Conservation (phyloP, 2,888 invertebrate species). For the Malthinus seriepunctatus region DNA sequence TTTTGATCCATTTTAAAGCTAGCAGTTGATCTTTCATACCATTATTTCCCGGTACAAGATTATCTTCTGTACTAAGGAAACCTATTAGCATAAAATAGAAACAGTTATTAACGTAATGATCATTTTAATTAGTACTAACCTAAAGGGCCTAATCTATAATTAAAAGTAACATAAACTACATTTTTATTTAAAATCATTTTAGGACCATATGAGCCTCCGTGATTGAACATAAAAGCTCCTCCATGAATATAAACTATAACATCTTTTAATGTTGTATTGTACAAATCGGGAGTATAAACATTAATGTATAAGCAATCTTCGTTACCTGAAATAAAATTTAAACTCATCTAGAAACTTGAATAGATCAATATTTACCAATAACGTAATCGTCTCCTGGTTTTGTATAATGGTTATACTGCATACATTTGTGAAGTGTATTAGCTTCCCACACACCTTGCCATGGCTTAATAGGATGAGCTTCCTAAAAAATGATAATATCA, state of each 20-base stretch:
- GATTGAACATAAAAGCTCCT: conserved; percentile 71
- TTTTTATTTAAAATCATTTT: conserved; percentile 65
- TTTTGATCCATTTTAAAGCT: conserved; percentile 70
- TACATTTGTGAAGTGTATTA: conserved; percentile 53
- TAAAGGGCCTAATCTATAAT: conserved; percentile 73
- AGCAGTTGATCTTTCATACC: conserved; percentile 75
- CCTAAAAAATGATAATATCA: conserved; percentile 46
- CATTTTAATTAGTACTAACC: conserved; percentile 52
- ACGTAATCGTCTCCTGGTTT: conserved; percentile 35
- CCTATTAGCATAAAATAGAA: conserved; percentile 53
- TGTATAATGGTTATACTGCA: conserved; percentile 48
- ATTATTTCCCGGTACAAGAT: conserved; percentile 68
- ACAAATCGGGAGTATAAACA: conserved; percentile 60
- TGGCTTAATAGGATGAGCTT: conserved; percentile 61
- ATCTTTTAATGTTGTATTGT: conserved; percentile 47
- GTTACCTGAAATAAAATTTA: conserved; percentile 53
- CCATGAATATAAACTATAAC: conserved; percentile 71
- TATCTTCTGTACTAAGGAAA: conserved; percentile 75
- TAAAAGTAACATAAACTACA: conserved; percentile 68
- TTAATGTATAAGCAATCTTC: conserved; percentile 73
- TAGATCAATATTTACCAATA: conserved; percentile 30
- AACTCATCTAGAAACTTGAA: not conserved
- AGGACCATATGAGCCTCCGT: conserved; percentile 59
- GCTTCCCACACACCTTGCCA: conserved; percentile 73
- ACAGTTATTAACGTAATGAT: conserved; percentile 5